A percentile compares a stretch with the other conserved stretches of the same genome.
Conservation (phyloP, 2,113 vertebrate species). For the Ameiurus melas region DNA sequence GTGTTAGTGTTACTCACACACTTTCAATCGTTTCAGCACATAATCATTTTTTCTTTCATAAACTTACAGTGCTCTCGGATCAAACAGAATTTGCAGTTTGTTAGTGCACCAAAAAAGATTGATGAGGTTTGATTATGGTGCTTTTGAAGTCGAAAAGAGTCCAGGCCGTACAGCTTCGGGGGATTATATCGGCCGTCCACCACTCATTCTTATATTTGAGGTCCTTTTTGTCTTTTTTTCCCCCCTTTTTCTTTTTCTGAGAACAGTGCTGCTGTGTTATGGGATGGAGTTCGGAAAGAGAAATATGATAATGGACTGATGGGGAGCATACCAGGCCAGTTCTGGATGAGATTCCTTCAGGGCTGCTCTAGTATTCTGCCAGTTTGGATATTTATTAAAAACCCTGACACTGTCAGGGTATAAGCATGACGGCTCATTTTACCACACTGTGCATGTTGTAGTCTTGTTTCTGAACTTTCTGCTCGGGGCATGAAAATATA, state of each 20-base stretch:
- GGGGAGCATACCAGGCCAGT: conserved; percentile 35
- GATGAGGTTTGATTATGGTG: conserved; percentile 28
- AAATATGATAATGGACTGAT: conserved; percentile 48
- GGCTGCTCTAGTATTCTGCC: conserved; percentile 34
- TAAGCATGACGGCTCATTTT: conserved; percentile 44
- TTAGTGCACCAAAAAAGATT: conserved; percentile 23
- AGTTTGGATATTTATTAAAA: conserved; percentile 48
- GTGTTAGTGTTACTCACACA: conserved; percentile 17
- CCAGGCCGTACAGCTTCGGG: background rate
- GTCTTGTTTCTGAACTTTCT: conserved; percentile 32
- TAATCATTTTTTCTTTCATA: conserved; percentile 25
- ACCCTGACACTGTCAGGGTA: conserved; percentile 37
- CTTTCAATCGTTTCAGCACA: conserved; percentile 14
- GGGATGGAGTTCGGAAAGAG: conserved; percentile 32
- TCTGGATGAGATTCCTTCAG: conserved; percentile 45
- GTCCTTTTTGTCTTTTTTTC: background rate
- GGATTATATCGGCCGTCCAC: background rate
- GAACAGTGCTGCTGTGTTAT: background rate
- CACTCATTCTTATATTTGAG: background rate
- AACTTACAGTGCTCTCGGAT: conserved; percentile 10
- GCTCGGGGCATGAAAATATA: conserved; percentile 40
- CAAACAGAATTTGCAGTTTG: conserved; percentile 32
- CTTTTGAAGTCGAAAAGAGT: conserved; percentile 16
- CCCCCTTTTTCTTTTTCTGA: background rate
- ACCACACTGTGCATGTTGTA: conserved; percentile 5